Conservation (phyloP, 1,140 invertebrate genomes). For the Neomicropteryx cornuta region DNA sequence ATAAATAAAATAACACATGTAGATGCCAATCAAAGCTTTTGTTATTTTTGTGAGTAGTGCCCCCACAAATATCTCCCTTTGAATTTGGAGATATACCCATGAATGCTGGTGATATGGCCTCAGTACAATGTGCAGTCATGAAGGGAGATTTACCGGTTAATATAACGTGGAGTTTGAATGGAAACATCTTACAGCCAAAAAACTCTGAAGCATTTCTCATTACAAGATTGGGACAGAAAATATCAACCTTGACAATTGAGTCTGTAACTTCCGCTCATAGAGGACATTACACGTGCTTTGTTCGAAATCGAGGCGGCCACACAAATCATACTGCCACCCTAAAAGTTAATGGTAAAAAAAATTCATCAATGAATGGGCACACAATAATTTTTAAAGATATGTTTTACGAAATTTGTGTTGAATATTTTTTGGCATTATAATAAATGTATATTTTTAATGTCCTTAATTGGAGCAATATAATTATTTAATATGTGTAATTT, state of each 20-base stretch:
- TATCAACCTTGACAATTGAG: constrained; percentile 52
- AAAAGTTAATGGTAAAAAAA: constrained; percentile 50
- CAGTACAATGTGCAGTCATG: constrained; percentile 57
- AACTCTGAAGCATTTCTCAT: constrained; percentile 41
- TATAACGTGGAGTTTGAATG: constrained; percentile 59
- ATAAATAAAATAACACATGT: too few species aligned
- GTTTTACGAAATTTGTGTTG: too few species aligned
- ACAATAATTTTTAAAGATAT: too few species aligned
- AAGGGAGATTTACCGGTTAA: constrained; percentile 61
- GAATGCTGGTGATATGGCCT: constrained; percentile 64
- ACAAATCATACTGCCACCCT: constrained; percentile 41
- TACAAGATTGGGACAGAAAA: constrained; percentile 50
- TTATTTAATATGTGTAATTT: background rate
- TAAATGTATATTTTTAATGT: too few species aligned
- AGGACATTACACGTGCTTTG: constrained; percentile 53
- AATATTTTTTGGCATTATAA: too few species aligned
- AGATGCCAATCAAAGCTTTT: too few species aligned
- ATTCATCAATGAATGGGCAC: too few species aligned
- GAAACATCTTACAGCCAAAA: constrained; percentile 26
- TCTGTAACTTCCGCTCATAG: constrained; percentile 38
- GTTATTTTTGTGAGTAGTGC: constrained; percentile 36
- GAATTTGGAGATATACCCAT: constrained; percentile 60
- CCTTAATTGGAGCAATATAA: too few species aligned
- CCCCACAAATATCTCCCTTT: constrained; percentile 56
- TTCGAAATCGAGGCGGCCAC: constrained; percentile 44